Evolutionary conservation across 2,113 vertebrate species (phyloP).

Genomic region (Ctenodactylus gundi): DNA sequence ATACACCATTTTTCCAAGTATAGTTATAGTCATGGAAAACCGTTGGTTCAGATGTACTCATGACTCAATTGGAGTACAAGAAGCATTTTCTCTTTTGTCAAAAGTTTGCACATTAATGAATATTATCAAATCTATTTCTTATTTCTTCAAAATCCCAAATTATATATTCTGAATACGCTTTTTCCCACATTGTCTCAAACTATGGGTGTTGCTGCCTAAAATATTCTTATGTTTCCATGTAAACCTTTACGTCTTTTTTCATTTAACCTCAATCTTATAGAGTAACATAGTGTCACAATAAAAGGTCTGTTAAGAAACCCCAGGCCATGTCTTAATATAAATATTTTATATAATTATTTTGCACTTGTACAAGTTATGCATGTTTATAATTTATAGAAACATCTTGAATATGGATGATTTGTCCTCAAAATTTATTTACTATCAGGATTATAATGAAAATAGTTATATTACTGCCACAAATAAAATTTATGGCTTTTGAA

Average conservation of each 20-base stretch:
- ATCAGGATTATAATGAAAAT: neutral
- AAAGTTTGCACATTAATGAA: neutral
- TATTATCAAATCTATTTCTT: neutral
- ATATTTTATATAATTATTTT: slow-evolving; percentile 6
- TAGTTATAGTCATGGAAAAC: neutral
- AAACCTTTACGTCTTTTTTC: neutral
- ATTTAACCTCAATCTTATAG: neutral
- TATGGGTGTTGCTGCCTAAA: neutral
- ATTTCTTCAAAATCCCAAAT: neutral
- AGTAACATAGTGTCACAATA: neutral
- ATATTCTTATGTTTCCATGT: neutral
- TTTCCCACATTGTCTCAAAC: neutral
- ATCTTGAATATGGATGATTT: neutral
- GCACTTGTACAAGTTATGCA: neutral
- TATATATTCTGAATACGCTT: neutral
- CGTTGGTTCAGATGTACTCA: neutral
- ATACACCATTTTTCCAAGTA: neutral
- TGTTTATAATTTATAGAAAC: neutral
- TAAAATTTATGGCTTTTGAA: neutral
- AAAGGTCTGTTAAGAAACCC: neutral
- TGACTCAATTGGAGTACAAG: neutral
- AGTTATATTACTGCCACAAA: neutral
- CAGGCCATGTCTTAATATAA: neutral
- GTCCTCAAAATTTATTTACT: slow-evolving; percentile 23
- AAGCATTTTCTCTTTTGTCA: neutral